Base-by-base conservation (phyloP, 2,797 vertebrate species). In the Acestrorhynchus altus region DNA sequence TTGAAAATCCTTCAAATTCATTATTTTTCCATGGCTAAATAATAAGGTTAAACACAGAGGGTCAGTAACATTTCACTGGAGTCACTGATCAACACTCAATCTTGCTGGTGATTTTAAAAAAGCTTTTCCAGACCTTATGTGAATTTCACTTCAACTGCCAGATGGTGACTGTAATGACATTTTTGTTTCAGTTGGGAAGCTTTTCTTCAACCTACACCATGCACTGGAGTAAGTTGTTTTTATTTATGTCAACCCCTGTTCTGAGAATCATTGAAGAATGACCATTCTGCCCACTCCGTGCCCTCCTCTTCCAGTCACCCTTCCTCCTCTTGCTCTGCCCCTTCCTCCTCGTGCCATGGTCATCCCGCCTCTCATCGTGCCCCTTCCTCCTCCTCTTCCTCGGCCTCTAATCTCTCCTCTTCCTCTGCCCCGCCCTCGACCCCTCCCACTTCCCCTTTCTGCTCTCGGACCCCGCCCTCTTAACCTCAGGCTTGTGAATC, bases 401-500 rank as follows among this genome's bases (percentile, higher is more conserved):
- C 28, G 16, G 5, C 35, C 5, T 4, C 26, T 11, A 28, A 51
- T 47, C 3, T 20, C 40, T 73, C 79, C 83, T 66, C 80, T 24
- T 52, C 74, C 82, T 75, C 73, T 10, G n/a, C 74, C 74, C 9
- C 42, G 40, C 9, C 83, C 80, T 65, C 80, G 70, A 39, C 79
- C 68, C 35, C 81, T 64, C 16, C 81, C 66, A 18, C 26, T 42
- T 47, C 65, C 42, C 18, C 76, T 47, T 20, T 47, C 64, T 46
- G 86, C 46, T 47, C 70, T 77, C 61, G 76, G 68, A 61, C 80
- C 71, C 31, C 79, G 68, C 4, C 83, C 75, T 39, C 86, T 87
- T 76, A 74, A 59, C 86, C 86, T 88, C 86, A 95, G 87, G 57
- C 86, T 86, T 69, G 93, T 94, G 87, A 95, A 96, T 68, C 93